Evolutionary conservation across 2,888 invertebrate genomes (phyloP).

Genomic region (Drosophila yooni): DNA sequence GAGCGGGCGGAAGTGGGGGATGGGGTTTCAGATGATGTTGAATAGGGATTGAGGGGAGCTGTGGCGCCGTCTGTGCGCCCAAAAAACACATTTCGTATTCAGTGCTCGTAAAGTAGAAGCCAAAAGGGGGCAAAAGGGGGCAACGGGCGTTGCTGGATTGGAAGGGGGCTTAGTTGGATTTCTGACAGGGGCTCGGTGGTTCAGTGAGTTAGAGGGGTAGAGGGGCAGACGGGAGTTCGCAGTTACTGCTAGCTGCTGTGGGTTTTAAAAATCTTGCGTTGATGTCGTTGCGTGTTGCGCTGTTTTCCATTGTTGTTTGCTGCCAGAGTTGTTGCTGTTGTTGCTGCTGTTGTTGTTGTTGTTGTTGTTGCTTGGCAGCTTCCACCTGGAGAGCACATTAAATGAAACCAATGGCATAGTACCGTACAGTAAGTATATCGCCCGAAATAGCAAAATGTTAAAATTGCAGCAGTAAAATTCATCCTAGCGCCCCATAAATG

Average conservation of each 20-base stretch:
- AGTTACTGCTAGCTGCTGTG: conserved; percentile 67
- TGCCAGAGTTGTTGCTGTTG: conserved; percentile 47
- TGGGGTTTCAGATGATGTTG: background rate
- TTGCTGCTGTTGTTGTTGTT: conserved; percentile 33
- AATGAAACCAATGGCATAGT: conserved; percentile 56
- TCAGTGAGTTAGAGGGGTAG: background rate
- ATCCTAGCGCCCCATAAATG: conserved; percentile 68
- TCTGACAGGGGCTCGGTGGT: background rate
- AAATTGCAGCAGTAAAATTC: conserved; percentile 77
- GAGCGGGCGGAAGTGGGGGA: background rate
- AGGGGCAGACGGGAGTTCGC: background rate
- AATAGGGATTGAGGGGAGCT: background rate
- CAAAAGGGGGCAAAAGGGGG: conserved; percentile 15
- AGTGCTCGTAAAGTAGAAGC: conserved; percentile 76
- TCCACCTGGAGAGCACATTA: conserved; percentile 69
- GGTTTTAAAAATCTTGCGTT: conserved; percentile 79
- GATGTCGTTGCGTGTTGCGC: conserved; percentile 61
- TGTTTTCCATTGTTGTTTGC: conserved; percentile 55
- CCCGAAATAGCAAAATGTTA: conserved; percentile 74
- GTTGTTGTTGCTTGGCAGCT: conserved; percentile 36
- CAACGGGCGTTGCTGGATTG: background rate
- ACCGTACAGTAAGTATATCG: conserved; percentile 33
- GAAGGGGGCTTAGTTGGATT: conserved; percentile 4
- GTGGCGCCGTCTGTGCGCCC: conserved; percentile 47
- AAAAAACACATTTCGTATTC: conserved; percentile 78